A percentile compares a stretch with the other conserved stretches of the same genome.
These are phyloP conservation scores for Peromyscus attwateri DNA, from an alignment of 2,797 vertebrate genomes.

Conservation along the genomic window DNA sequence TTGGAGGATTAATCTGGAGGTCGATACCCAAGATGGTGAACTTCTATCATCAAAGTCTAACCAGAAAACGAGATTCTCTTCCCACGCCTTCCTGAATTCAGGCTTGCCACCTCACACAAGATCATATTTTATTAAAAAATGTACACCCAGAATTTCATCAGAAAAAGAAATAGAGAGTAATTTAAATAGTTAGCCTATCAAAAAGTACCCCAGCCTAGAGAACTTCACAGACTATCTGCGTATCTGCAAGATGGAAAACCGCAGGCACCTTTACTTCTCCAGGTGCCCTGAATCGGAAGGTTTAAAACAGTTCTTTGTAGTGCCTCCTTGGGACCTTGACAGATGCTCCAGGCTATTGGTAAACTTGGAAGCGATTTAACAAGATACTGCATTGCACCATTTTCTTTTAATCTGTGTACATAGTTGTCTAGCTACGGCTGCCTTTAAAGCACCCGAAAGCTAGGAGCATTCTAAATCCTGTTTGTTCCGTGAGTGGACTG, in stretches of 20 bases:
- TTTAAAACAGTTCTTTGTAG: conserved; percentile 78
- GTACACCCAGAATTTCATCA: conserved; percentile 34
- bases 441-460: conserved; percentile 73
- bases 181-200: conserved; percentile 58
- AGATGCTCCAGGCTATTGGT: conserved; percentile 74
- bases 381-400: conserved; percentile 74
- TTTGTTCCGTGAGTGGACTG: conserved; percentile 73
- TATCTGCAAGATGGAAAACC: conserved; percentile 74
- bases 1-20: conserved; percentile 29
- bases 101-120: background rate
- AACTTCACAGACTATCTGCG: conserved; percentile 58
- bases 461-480: conserved; percentile 73
- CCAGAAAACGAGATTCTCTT: conserved; percentile 42
- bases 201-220: background rate
- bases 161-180: conserved; percentile 11
- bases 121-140: conserved; percentile 10
- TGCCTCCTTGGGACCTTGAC: conserved; percentile 73
- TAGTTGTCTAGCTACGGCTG: conserved; percentile 71
- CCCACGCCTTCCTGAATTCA: background rate
- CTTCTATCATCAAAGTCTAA: conserved; percentile 30
- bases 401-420: conserved; percentile 77
- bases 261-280: conserved; percentile 77
- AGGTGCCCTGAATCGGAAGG: conserved; percentile 68
- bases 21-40: background rate
- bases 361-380: conserved; percentile 78